Percentiles rank a stretch among this genome's conserved stretches.
Evolutionary conservation across 2,797 vertebrate species (phyloP).

Genomic region (Argyrosomus regius): DNA sequence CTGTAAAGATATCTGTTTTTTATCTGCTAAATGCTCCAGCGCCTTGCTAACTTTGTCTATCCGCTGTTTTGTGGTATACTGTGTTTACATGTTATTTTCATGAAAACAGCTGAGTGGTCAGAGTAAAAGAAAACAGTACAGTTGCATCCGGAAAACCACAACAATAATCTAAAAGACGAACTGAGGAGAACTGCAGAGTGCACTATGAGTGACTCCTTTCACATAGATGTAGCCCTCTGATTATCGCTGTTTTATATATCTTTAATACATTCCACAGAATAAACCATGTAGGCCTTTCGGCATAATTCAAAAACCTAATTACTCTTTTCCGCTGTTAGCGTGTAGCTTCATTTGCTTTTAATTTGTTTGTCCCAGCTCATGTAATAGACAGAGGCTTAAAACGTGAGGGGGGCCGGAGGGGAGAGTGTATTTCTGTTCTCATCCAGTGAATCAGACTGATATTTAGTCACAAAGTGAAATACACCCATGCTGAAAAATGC

Average conservation of each 20-base stretch:
- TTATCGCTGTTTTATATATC: neutral
- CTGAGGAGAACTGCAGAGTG: conserved; percentile 13
- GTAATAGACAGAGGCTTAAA: neutral
- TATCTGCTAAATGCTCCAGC: neutral
- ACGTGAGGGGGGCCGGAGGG: neutral
- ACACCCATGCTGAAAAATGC: conserved; percentile 28
- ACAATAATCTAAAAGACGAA: conserved; percentile 9
- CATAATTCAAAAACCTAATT: neutral
- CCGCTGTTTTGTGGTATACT: neutral
- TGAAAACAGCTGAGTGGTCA: neutral
- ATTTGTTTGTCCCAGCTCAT: neutral
- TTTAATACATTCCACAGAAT: neutral
- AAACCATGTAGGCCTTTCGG: neutral
- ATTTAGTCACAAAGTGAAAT: conserved; percentile 26
- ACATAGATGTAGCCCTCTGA: neutral
- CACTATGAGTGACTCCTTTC: neutral
- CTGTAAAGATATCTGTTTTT: neutral
- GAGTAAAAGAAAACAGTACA: conserved; percentile 8
- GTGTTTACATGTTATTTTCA: neutral
- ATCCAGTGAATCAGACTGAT: conserved; percentile 15
- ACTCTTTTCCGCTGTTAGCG: neutral
- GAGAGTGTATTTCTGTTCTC: conserved; percentile 1
- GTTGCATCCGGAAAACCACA: neutral
- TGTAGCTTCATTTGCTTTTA: neutral
- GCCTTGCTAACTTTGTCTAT: neutral